Evolutionary conservation across 2,797 vertebrate genomes (phyloP).

Genomic region (Phaenicophaeus curvirostris): DNA sequence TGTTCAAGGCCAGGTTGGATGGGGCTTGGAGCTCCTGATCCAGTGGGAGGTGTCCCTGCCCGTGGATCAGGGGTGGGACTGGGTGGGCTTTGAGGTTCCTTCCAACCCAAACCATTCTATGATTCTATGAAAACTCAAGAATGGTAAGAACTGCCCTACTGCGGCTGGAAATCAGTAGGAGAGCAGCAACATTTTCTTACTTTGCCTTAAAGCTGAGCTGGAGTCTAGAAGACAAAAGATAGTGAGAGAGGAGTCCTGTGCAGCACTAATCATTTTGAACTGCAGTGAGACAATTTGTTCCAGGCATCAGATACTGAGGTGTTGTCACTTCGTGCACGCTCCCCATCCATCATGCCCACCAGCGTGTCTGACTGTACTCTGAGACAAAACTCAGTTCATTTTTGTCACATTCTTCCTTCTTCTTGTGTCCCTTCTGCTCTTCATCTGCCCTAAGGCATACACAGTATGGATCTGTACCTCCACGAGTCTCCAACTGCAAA

Average conservation of each 20-base stretch:
- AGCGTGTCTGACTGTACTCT: not conserved
- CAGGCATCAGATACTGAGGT: not conserved
- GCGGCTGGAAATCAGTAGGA: not conserved
- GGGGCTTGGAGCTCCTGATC: no score
- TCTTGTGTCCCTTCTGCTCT: not conserved
- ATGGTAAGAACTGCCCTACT: not conserved
- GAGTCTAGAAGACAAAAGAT: not conserved
- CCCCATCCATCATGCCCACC: not conserved
- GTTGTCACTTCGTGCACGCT: accelerated
- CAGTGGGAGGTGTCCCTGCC: no score
- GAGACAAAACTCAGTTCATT: not conserved
- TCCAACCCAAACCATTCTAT: no score
- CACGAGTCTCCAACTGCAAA: not conserved
- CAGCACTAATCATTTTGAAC: not conserved
- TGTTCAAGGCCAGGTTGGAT: no score
- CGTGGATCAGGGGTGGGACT: no score
- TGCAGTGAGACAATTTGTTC: not conserved
- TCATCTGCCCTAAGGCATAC: not conserved
- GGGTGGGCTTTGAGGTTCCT: no score
- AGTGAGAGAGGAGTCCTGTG: not conserved
- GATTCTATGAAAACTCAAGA: not conserved
- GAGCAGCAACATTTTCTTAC: not conserved
- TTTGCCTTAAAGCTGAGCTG: not conserved
- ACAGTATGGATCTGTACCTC: not conserved
- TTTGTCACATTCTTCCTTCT: not conserved